phyloP scores from a whole-genome alignment of 2,113 vertebrate genomes.

The Malurus melanocephalus region DNA sequence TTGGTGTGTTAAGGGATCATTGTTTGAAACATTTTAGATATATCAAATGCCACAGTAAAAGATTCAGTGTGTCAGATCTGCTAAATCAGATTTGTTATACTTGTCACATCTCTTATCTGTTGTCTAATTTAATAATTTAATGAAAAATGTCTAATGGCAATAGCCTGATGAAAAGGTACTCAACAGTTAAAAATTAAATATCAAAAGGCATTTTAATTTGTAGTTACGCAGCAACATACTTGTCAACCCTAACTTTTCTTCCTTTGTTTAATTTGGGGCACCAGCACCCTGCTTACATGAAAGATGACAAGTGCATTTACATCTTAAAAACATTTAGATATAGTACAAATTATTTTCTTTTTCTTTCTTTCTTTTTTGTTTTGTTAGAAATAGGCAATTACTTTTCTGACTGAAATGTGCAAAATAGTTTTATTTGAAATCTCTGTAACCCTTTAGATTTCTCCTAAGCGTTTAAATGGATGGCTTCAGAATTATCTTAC shows the following conservation, averaged over 20 bases:
- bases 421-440: conserved; percentile 23
- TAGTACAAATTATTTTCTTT: neutral
- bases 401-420: conserved; percentile 25
- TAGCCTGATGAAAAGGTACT: conserved; percentile 51
- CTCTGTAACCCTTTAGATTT: conserved; percentile 3
- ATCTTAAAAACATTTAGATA: conserved; percentile 52
- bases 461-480: neutral
- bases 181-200: conserved; percentile 46
- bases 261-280: conserved; percentile 49
- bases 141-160: conserved; percentile 17
- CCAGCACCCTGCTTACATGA: conserved; percentile 48
- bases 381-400: neutral
- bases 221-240: conserved; percentile 21
- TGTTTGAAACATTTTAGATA: conserved; percentile 42
- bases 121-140: conserved; percentile 28
- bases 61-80: conserved; percentile 2
- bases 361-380: neutral
- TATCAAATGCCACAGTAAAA: neutral
- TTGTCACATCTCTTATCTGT: conserved; percentile 50
- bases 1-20: neutral
- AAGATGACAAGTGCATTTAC: conserved; percentile 60
- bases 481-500: neutral
- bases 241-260: conserved; percentile 57
- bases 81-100: conserved; percentile 34
- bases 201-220: conserved; percentile 59